Conservation (phyloP, 2,888 invertebrate species). For the Imbricaverruca yamaguchii region DNA sequence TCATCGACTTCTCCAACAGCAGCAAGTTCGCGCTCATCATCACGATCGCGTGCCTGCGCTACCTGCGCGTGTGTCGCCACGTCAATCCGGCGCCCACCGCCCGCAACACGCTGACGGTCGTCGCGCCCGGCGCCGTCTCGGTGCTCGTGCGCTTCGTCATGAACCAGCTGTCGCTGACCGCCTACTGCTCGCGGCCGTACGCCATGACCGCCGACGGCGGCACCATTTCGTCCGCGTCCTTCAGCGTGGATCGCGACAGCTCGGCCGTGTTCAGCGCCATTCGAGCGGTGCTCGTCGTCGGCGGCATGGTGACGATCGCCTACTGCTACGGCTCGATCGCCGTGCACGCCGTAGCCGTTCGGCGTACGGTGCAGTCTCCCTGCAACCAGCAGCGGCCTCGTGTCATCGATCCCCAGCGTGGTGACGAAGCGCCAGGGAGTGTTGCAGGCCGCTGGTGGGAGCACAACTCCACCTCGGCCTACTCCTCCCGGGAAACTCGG, state of each 20-base stretch:
- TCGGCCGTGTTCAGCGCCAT: background rate
- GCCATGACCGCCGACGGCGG: background rate
- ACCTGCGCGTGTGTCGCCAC: background rate
- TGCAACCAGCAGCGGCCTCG: background rate
- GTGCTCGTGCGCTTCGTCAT: background rate
- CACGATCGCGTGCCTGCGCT: constrained; percentile 6
- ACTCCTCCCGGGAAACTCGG: too few relatives aligned
- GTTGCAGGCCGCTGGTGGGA: too few relatives aligned
- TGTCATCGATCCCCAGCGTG: background rate
- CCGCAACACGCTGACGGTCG: background rate
- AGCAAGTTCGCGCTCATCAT: background rate
- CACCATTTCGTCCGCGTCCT: background rate
- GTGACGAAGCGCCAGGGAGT: too few relatives aligned
- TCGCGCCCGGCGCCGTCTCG: background rate
- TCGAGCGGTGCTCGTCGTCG: background rate
- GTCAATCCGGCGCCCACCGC: background rate
- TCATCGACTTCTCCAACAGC: background rate
- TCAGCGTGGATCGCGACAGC: background rate
- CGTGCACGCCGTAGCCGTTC: background rate
- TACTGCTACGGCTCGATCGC: background rate
- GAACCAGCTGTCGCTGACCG: background rate
- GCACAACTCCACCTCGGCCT: too few relatives aligned
- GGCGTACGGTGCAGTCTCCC: background rate
- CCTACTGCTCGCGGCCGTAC: background rate
- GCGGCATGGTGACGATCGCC: background rate